A percentile compares a stretch with the other conserved stretches of the same genome.
phyloP scores from a whole-genome alignment of 2,113 vertebrate genomes.

The Cacatua alba region DNA sequence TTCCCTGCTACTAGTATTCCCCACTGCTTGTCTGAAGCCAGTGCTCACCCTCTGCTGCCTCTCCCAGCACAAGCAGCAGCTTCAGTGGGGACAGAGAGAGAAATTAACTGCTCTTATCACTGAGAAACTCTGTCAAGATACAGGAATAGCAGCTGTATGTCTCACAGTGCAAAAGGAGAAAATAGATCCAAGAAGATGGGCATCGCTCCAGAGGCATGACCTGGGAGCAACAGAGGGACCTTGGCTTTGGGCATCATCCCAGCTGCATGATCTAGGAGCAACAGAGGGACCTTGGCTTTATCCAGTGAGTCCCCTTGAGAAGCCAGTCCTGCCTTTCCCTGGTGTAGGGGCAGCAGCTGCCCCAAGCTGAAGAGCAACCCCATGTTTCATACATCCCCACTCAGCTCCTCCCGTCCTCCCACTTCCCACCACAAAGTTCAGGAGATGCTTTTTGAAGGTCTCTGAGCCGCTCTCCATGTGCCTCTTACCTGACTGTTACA shows the following conservation, averaged over 20 bases:
- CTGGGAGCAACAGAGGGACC: background rate
- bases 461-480: rapidly evolving
- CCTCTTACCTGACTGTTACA: constrained; percentile 87
- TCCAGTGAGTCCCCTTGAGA: background rate
- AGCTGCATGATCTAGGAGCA: background rate
- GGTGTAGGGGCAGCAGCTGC: background rate
- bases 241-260: background rate
- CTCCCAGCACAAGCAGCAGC: background rate
- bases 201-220: background rate
- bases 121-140: background rate
- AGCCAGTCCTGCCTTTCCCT: background rate
- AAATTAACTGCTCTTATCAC: background rate
- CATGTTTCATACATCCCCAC: background rate
- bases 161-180: background rate
- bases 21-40: background rate
- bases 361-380: background rate
- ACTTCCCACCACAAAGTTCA: background rate
- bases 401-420: background rate
- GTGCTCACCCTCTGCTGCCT: background rate
- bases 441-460: background rate
- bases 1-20: background rate
- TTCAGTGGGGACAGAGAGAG: background rate
- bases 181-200: background rate
- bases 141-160: background rate
- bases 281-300: background rate